Base-by-base conservation (phyloP, 2,888 invertebrate genomes). In the Diploptera punctata region DNA sequence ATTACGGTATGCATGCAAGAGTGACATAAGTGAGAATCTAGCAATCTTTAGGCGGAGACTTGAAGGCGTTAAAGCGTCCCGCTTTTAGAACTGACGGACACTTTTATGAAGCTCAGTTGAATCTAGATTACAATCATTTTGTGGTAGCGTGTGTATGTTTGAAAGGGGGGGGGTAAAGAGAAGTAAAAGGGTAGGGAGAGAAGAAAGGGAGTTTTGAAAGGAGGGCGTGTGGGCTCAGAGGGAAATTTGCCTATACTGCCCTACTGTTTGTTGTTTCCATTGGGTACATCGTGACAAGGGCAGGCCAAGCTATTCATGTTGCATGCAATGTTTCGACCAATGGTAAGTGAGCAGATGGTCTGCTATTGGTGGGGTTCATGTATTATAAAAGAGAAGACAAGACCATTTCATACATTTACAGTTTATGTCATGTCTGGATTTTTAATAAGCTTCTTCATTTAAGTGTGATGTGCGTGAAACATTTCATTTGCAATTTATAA, bases 321-420 rank as follows among this genome's bases (percentile, higher is more conserved):
- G 57, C 69, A 69, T 69, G 60, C 69, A 60, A 43, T 69, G 69
- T 69, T 69, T 60, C 43, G 21, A 69, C 69, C 69, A 69, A 69
- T 69, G 69, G 13, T 43, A 69, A 69, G 26, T 18, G 43, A 54
- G 68, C 68, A 68, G 68, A 49, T 54, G 68, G 54, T 3, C 21
- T 54, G 68, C 47, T 54, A 68, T 52, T 60, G 69, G 69, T 43
- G 16, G 65, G 29, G 29, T 65, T 31, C 57, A 29, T 57, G 57
- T 57, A 57, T 57, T 57, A 29, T 57, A 57, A 57, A 57, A 57
- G 61, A 61, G 47, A 33, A 47, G 47, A 65, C 44, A 26, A 18
- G 57, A 57, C 29, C 31, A 16, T 57, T 57, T 57, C 57, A 57
- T 57, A 29, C 29, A 57, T 29, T 57, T 57, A 57, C 44, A 44